Conservation (phyloP, 2,888 invertebrate species). For the Dasypogon diadema region DNA sequence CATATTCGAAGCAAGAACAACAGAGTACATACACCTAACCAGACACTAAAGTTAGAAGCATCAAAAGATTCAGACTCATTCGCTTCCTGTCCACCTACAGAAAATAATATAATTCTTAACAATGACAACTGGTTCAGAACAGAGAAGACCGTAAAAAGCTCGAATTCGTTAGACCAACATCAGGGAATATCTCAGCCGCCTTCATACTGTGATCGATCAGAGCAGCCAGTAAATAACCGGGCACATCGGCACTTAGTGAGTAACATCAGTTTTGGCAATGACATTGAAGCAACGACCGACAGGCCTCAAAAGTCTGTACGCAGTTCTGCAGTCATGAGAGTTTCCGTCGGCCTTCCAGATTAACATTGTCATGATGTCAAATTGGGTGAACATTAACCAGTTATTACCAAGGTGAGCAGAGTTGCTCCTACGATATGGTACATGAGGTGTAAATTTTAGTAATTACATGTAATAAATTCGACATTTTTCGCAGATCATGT, state of each 20-base stretch:
- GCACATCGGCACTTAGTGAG: constrained; percentile 55
- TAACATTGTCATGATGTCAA: constrained; percentile 3
- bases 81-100: background rate
- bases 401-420: constrained; percentile 9
- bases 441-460: background rate
- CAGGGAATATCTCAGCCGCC: background rate
- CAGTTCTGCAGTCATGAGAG: constrained; percentile 56
- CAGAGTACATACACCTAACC: background rate
- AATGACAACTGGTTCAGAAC: constrained; percentile 59
- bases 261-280: constrained; percentile 51
- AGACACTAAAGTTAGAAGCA: background rate
- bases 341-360: constrained; percentile 57
- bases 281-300: constrained; percentile 16
- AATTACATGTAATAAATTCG: background rate
- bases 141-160: constrained; percentile 57
- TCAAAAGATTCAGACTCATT: background rate
- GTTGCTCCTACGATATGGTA: constrained; percentile 23
- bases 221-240: constrained; percentile 15
- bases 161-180: background rate
- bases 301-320: constrained; percentile 47
- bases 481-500: background rate
- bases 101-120: constrained; percentile 53
- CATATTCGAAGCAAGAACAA: background rate
- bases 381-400: constrained; percentile 10
- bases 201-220: no score